Evolutionary conservation across 2,888 invertebrate species (phyloP).

Genomic region (Mythimna loreyi): DNA sequence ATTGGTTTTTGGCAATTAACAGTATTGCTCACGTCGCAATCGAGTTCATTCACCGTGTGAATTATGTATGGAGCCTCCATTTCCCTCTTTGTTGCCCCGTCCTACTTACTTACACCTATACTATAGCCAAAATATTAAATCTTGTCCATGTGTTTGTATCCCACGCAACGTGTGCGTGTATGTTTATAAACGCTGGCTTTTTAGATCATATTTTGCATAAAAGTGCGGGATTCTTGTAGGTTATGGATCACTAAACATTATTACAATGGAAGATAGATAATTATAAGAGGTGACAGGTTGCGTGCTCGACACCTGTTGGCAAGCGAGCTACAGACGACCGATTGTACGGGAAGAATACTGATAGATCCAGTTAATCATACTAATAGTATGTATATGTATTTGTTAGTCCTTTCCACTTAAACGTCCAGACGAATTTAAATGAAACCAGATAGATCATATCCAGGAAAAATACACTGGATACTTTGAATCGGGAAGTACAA

Average conservation of each 20-base stretch:
- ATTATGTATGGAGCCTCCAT: constrained; percentile 88
- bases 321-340: constrained; percentile 25
- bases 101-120: constrained; percentile 70
- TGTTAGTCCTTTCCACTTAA: too few species aligned
- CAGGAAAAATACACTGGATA: too few species aligned
- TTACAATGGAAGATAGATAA: constrained; percentile 50
- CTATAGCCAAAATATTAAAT: constrained; percentile 59
- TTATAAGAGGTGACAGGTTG: constrained; percentile 54
- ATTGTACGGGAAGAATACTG: constrained; percentile 14
- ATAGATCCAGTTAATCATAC: constrained; percentile 1
- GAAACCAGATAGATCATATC: too few species aligned
- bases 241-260: constrained; percentile 50
- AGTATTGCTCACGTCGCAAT: constrained; percentile 89
- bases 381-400: too few species aligned
- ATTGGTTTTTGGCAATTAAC: constrained; percentile 91
- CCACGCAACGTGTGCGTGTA: constrained; percentile 52
- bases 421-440: too few species aligned
- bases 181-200: constrained; percentile 39
- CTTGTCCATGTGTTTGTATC: constrained; percentile 42
- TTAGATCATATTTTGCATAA: constrained; percentile 51
- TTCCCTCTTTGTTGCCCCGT: constrained; percentile 84
- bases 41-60: constrained; percentile 90
- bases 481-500: too few species aligned
- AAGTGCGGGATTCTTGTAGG: constrained; percentile 25
- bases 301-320: constrained; percentile 49